Evolutionary conservation across 2,888 invertebrate genomes (phyloP).

Genomic region (Ormyrus thymus): DNA sequence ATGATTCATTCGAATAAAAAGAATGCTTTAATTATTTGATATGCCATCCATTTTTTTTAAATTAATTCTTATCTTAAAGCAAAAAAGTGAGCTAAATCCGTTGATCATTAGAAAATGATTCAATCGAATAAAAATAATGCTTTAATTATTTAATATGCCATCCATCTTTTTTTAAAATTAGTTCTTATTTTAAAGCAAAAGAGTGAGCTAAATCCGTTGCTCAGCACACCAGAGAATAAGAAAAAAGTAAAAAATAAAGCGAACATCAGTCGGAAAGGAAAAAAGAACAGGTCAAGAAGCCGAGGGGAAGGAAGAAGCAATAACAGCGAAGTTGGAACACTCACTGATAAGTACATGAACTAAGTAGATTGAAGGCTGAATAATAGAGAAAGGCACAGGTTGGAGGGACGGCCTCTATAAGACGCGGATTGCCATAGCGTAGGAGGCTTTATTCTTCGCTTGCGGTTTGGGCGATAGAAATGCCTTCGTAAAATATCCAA

Average conservation of each 20-base stretch:
- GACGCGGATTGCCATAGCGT: not conserved
- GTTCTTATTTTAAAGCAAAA: too few species aligned
- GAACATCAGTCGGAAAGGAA: slow-evolving; percentile 1
- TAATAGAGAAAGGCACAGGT: slow-evolving; percentile 47
- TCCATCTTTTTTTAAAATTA: too few species aligned
- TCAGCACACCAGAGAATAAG: not conserved
- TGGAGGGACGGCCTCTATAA: not conserved
- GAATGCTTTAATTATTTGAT: too few species aligned
- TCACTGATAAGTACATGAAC: slow-evolving; percentile 29
- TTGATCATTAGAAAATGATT: too few species aligned
- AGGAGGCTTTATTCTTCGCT: not conserved
- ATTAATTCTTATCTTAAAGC: too few species aligned
- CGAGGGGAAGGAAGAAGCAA: not conserved
- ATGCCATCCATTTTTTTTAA: too few species aligned
- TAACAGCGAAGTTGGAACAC: not conserved
- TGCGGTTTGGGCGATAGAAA: not conserved
- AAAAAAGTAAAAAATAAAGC: not conserved
- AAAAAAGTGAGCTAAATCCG: too few species aligned
- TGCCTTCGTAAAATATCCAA: slow-evolving; percentile 40
- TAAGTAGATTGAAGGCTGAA: slow-evolving; percentile 55
- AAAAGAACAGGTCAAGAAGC: not conserved
- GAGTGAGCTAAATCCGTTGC: too few species aligned
- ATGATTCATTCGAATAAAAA: too few species aligned
- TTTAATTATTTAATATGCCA: too few species aligned
- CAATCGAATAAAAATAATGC: too few species aligned